Evolutionary conservation across 2,888 invertebrate species (phyloP), one percentile per base, ranked within the genome.

Genomic region (Ctenicera cuprea): DNA sequence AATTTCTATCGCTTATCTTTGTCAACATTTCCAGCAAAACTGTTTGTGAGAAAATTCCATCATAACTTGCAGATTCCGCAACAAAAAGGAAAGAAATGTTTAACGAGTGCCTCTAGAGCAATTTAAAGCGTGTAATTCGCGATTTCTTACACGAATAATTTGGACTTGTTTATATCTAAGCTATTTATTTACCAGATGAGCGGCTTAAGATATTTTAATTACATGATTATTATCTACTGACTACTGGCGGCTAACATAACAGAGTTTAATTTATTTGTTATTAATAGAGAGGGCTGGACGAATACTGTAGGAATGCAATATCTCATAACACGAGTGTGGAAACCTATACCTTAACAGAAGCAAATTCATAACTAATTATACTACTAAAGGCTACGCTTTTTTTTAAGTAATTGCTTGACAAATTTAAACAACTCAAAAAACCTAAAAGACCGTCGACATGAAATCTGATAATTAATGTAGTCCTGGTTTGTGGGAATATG

Each of bases 201-300:
- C 33, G 61, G 52, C 64, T 54, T 30, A 70, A 67, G 68, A 77
- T 77, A 74, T 74, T 76, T 76, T 77, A 77, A 76, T 77, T 71
- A 73, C 73, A 65, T 75, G 74, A 75, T 76, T 71, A 62, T 69
- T 69, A 76, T 74, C 75, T 48, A 66, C 64, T 63, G 70, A 71
- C 77, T 71, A 76, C 75, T 66, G 69, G 74, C 52, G 73, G 65
- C 63, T 63, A 70, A 64, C 63, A 64, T 63, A 64, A 70, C 64
- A 70, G 63, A 70, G 37, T 64, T 50, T 54, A 64, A 70, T 70
- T 63, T 70, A 70, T 70, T 70, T 70, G 62, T 50, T 52, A 65
- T 65, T 65, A 65, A 65, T 52, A 65, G 50, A 48, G 65, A 48
- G 52, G 63, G 65, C 65, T 50, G 65, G 65, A 52, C 50, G 48